phyloP scores from a whole-genome alignment of 2,113 vertebrate species.

The Eira barbara region DNA sequence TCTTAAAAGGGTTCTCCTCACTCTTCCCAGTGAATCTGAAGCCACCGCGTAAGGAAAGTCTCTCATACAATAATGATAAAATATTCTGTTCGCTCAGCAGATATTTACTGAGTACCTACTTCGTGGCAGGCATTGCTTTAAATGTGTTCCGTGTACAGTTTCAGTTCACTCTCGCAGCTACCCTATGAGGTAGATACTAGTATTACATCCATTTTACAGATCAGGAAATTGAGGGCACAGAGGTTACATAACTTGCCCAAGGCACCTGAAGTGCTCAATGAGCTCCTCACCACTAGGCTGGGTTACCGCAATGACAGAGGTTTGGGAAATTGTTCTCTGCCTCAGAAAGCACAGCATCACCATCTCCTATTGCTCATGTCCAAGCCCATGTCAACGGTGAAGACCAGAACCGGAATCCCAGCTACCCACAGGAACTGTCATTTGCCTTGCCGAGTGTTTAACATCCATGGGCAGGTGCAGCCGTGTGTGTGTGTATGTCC shows the following conservation, averaged over 20 bases:
- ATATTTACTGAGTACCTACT: neutral
- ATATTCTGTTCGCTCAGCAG: conserved; percentile 15
- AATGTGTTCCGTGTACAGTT: neutral
- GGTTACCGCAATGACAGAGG: neutral
- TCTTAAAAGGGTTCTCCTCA: neutral
- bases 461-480: neutral
- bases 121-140: conserved; percentile 17
- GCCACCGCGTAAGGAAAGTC: neutral
- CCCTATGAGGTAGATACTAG: neutral
- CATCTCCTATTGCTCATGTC: neutral
- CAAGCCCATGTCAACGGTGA: neutral
- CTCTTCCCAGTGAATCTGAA: neutral
- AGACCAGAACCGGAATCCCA: neutral
- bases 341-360: neutral
- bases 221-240: neutral
- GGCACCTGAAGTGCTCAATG: neutral
- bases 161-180: conserved; percentile 2
- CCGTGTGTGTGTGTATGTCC: neutral
- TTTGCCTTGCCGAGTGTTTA: conserved; percentile 25
- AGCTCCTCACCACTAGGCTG: neutral
- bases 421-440: neutral
- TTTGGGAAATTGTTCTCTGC: neutral
- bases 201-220: neutral
- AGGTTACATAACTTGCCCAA: neutral
- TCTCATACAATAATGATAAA: neutral